phyloP scores from a whole-genome alignment of 2,113 vertebrate species.

The Nibea coibor region DNA sequence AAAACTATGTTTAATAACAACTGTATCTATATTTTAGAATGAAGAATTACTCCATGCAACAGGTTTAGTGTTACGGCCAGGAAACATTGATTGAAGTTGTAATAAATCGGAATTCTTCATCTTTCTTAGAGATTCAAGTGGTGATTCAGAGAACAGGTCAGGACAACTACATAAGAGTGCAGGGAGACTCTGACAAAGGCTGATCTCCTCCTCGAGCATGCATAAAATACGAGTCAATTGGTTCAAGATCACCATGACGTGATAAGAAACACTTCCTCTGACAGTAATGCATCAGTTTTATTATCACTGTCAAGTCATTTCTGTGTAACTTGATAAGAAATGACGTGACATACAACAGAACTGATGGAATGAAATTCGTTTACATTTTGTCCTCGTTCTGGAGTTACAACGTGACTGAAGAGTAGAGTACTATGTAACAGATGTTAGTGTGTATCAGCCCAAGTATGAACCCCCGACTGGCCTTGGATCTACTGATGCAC shows the following conservation, averaged over 20 bases:
- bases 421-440: not conserved
- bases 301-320: not conserved
- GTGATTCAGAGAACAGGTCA: not conserved
- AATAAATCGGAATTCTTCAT: not conserved
- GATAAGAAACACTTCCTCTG: conserved; percentile 13
- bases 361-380: not conserved
- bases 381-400: not conserved
- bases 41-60: not conserved
- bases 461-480: not conserved
- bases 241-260: not conserved
- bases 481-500: not conserved
- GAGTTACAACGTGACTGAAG: not conserved
- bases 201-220: not conserved
- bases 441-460: not conserved
- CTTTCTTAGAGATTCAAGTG: not conserved
- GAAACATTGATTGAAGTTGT: not conserved
- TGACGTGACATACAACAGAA: not conserved
- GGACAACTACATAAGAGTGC: not conserved
- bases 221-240: not conserved
- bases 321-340: not conserved
- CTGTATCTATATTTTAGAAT: not conserved
- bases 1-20: not conserved
- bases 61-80: not conserved
- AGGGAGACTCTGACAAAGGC: not conserved
- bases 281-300: conserved; percentile 5